phyloP scores from a whole-genome alignment of 53 echinoderm and acorn worm genomes.

The Temnopleurus reevesii region DNA sequence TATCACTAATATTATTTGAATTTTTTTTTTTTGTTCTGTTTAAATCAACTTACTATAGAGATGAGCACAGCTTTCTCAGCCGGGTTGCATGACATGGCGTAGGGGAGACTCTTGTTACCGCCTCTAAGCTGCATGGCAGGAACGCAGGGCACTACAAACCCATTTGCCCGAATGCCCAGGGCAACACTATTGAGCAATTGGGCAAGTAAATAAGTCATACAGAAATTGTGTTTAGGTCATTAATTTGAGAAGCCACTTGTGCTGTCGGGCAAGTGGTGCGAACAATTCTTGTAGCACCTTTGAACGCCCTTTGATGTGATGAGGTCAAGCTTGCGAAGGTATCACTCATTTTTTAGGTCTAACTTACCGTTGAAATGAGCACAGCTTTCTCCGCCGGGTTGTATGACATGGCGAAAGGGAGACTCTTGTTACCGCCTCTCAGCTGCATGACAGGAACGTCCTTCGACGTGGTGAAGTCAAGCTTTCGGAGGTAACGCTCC shows the following conservation, averaged over 20 bases:
- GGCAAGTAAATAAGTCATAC: too few relatives aligned
- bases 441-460: constrained; percentile 98
- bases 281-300: too few relatives aligned
- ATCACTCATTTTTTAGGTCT: constrained; percentile 80
- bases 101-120: constrained; percentile 81
- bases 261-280: too few relatives aligned
- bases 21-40: too few relatives aligned
- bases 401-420: constrained; percentile 89
- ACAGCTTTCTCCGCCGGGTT: constrained; percentile 97
- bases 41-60: constrained; percentile 86
- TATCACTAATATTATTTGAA: too few relatives aligned
- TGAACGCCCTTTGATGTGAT: constrained; percentile 97
- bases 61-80: constrained; percentile 92
- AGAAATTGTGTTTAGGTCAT: too few relatives aligned
- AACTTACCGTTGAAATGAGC: constrained; percentile 88
- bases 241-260: too few relatives aligned
- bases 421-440: constrained; percentile 88
- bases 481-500: constrained; percentile 91
- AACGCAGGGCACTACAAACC: too few relatives aligned
- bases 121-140: constrained; percentile 93
- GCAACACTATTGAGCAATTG: too few relatives aligned
- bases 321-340: constrained; percentile 93
- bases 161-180: too few relatives aligned
- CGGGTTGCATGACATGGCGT: constrained; percentile 90
- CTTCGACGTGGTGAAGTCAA: constrained; percentile 98